Conservation (phyloP, 2,888 invertebrate species). For the Tetragonula carbonaria region DNA sequence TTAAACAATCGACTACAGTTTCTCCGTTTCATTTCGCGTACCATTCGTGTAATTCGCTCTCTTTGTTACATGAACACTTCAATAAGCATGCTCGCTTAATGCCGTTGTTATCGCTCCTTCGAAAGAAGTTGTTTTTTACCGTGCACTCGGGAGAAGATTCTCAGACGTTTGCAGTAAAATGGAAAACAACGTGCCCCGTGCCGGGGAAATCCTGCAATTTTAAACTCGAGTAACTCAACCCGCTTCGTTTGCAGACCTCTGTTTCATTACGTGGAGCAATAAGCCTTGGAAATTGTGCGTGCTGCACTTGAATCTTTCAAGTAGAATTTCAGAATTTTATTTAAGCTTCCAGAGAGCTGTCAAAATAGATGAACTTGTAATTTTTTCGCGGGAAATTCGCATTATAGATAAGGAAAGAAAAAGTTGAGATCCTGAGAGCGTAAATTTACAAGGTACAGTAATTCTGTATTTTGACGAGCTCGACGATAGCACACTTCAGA, state of each 20-base stretch:
- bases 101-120: not conserved
- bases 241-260: not conserved
- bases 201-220: not conserved
- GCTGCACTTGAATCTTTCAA: not conserved
- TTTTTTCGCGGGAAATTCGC: no score
- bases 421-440: not conserved
- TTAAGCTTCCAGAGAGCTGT: no score
- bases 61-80: constrained; percentile 16
- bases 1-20: constrained; percentile 42
- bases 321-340: not conserved
- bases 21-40: constrained; percentile 25
- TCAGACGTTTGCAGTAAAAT: not conserved
- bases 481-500: not conserved
- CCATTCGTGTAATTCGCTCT: constrained; percentile 8
- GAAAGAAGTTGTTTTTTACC: not conserved
- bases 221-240: not conserved
- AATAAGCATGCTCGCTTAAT: not conserved
- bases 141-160: not conserved
- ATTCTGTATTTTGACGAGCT: not conserved
- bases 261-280: not conserved
- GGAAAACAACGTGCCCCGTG: not conserved
- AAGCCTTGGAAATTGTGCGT: not conserved
- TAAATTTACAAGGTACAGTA: no score
- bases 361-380: no score
- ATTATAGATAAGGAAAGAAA: no score